Evolutionary conservation across 2,797 vertebrate species (phyloP), one percentile per base, ranked within the genome.

Genomic region (Myotis vivesi): DNA sequence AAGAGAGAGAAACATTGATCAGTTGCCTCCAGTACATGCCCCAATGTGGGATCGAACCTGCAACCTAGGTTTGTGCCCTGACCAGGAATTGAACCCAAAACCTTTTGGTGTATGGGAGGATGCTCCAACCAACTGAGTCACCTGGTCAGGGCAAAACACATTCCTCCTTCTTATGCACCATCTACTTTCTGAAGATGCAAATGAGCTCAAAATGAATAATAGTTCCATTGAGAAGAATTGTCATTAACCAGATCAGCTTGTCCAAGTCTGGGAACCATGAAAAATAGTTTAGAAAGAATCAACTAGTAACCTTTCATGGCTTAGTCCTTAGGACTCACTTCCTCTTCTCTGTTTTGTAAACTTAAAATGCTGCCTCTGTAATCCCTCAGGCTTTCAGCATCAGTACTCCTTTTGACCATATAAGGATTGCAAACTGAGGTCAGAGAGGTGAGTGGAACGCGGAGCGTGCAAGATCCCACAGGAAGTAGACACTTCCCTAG

Each of bases 161-260:
- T 30, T 30, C 17, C 64, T 64, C 3, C 17, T 66, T 66, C 22
- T 92, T 89, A 59, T 38, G 57, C 3, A 12, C 4, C 41, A 9
- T 87, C 83, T 84, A 19, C 81, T 94, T 95, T 87, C 53, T 62
- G 44, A 91, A 10, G 46, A 17, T 86, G 46, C 79, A 89, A 8
- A 20, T 53, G 17, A 51, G 19, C 5, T 88, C 20, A 85, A 25
- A 88, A 85, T 46, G 20, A 96, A 89, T 79, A 51, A 88, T 57
- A 28, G 2, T 75, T 38, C 4, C 11, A 36, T 79, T n/a, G 62
- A 9, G 49, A 92, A 85, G 87, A 81, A 55, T 57, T 36, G 73
- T 23, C 36, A 23, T 91, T 79, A 87, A 30, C 6, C 41, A 64
- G 51, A 84, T 66, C 30, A 46, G 4, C 2, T 76, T 71, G 41